Percentiles rank a stretch among this genome's conserved stretches.
Conservation (phyloP, 2,113 vertebrate species). For the Herpetotheres cachinnans region DNA sequence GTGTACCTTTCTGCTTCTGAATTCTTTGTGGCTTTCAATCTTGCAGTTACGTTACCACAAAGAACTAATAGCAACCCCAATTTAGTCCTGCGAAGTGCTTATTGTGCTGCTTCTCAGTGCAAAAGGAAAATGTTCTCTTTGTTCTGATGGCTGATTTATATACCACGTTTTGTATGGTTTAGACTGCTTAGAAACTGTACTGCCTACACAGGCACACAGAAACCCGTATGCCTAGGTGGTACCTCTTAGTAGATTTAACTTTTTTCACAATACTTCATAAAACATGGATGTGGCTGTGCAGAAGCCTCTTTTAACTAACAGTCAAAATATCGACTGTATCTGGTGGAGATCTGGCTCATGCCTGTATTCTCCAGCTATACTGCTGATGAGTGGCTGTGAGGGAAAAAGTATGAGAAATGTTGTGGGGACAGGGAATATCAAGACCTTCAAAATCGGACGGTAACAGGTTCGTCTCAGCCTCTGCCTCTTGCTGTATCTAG, state of each 20-base stretch:
- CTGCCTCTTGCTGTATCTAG: neutral
- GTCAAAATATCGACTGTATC: neutral
- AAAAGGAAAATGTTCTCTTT: neutral
- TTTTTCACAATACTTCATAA: neutral
- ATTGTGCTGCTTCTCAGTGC: neutral
- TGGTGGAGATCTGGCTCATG: neutral
- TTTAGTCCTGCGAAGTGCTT: neutral
- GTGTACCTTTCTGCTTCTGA: neutral
- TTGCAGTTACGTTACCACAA: neutral
- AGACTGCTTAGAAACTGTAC: neutral
- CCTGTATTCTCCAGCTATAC: neutral
- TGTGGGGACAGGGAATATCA: neutral
- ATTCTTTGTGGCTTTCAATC: conserved; percentile 22
- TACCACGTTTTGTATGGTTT: neutral
- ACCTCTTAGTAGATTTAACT: neutral
- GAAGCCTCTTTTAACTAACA: neutral
- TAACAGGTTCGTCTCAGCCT: neutral
- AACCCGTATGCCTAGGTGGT: neutral
- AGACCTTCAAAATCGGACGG: neutral
- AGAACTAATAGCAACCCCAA: neutral
- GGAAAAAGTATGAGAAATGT: neutral
- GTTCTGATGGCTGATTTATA: neutral
- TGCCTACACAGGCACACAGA: neutral
- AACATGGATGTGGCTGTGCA: neutral
- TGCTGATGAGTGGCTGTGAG: neutral